Evolutionary conservation across 2,797 vertebrate species (phyloP).

Genomic region (Mareca strepera): DNA sequence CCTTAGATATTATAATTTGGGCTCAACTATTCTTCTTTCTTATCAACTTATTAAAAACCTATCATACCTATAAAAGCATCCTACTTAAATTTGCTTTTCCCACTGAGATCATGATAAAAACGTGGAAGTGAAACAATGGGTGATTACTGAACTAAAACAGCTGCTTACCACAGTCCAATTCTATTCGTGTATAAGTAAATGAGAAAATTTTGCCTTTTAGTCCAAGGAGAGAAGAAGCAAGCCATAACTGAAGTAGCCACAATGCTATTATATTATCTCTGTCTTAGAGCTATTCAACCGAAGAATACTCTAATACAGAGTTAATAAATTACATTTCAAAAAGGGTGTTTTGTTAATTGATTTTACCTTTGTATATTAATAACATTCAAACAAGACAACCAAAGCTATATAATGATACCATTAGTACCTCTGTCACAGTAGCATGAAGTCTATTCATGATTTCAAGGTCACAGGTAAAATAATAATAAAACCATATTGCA

Average conservation of each 20-base stretch:
- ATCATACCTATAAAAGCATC: not conserved
- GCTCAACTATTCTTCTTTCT: not conserved
- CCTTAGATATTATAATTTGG: not conserved
- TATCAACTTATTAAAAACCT: slow-evolving; percentile 4
- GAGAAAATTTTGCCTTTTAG: slow-evolving; percentile 7
- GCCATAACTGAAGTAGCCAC: not conserved
- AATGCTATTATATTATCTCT: not conserved
- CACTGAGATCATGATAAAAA: not conserved
- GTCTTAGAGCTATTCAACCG: not conserved
- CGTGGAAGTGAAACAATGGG: not conserved
- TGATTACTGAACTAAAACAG: not conserved
- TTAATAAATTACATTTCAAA: slow-evolving; percentile 36
- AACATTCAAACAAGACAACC: slow-evolving; percentile 22
- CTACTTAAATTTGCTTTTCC: not conserved
- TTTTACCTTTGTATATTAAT: slow-evolving; percentile 16
- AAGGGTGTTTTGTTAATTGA: slow-evolving; percentile 41
- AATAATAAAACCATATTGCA: not conserved
- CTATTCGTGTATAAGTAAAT: not conserved
- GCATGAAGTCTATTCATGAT: not conserved
- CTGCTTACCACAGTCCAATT: not conserved
- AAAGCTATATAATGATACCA: not conserved
- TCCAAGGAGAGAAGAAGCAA: not conserved
- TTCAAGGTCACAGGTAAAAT: not conserved
- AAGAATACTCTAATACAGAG: not conserved
- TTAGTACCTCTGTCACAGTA: not conserved